These are phyloP conservation scores for Oxygymnocypris stewartii DNA, from an alignment of 2,113 vertebrate genomes.

Conservation along the genomic window DNA sequence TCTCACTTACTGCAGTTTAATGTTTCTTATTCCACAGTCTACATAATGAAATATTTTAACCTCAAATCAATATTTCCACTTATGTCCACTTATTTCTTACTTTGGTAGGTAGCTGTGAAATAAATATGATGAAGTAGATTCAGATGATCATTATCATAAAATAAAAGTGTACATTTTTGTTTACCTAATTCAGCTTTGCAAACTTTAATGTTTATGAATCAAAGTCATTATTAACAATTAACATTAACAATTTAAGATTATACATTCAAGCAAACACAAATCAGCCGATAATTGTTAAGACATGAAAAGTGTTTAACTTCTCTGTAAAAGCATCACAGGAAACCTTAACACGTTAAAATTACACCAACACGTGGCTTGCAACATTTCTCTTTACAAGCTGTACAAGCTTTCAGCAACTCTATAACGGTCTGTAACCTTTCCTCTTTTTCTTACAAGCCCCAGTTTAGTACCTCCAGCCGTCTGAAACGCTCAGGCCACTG, in stretches of 20 bases:
- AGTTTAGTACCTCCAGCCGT: slow-evolving; percentile 38
- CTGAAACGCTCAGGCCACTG: slow-evolving; percentile 60
- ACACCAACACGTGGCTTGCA: background rate
- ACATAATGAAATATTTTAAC: background rate
- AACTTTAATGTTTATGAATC: background rate
- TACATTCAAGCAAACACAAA: background rate
- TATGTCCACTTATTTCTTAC: background rate
- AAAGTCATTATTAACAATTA: background rate
- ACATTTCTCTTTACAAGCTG: background rate
- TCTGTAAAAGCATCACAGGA: background rate
- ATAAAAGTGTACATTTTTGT: background rate
- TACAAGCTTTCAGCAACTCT: background rate
- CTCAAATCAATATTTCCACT: background rate
- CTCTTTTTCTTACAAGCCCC: slow-evolving; percentile 36
- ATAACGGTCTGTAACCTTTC: background rate
- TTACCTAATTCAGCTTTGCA: background rate
- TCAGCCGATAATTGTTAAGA: background rate
- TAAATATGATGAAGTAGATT: background rate
- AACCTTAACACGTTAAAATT: slow-evolving; percentile 6
- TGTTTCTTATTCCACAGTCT: background rate
- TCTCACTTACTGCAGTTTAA: background rate
- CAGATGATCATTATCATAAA: background rate
- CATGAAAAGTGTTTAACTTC: background rate
- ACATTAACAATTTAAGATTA: background rate
- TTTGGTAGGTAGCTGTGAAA: background rate